Conservation (phyloP, 2,888 invertebrate species). For the Drosophila formosana region DNA sequence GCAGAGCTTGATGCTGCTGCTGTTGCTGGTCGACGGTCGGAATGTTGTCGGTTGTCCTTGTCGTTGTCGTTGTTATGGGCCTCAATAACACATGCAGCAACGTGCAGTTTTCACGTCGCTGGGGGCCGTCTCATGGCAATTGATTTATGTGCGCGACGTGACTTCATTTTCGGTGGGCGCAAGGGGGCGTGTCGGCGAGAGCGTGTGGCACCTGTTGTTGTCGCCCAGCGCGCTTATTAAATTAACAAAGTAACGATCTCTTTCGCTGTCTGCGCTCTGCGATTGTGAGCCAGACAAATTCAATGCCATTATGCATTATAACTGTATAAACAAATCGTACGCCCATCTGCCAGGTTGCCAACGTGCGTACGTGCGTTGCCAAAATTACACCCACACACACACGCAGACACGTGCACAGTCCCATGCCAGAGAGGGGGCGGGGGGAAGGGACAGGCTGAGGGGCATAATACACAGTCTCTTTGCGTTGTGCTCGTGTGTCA, state of each 20-base stretch:
- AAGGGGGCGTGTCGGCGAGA: slow-evolving; percentile 6
- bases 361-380: slow-evolving; percentile 54
- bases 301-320: slow-evolving; percentile 75
- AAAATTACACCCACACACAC: slow-evolving; percentile 23
- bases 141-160: slow-evolving; percentile 78
- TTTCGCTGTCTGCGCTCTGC: slow-evolving; percentile 31
- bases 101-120: slow-evolving; percentile 58
- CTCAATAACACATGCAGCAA: slow-evolving; percentile 49
- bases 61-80: not conserved
- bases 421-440: not conserved
- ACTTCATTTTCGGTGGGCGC: slow-evolving; percentile 60
- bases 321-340: slow-evolving; percentile 72
- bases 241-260: slow-evolving; percentile 72
- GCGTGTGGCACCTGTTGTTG: slow-evolving; percentile 72
- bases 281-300: slow-evolving; percentile 50
- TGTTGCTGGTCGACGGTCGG: too few relatives aligned
- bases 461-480: slow-evolving; percentile 8
- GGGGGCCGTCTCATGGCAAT: slow-evolving; percentile 69
- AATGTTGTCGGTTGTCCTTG: slow-evolving; percentile 3
- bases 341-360: slow-evolving; percentile 17
- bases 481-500: slow-evolving; percentile 64
- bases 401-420: not conserved
- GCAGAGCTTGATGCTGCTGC: not conserved
- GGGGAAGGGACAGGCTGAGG: not conserved
- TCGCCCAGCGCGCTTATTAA: slow-evolving; percentile 63